Evolutionary conservation across 2,113 vertebrate genomes (phyloP), one percentile per base, ranked within the genome.

Genomic region (Lamprotornis superbus): DNA sequence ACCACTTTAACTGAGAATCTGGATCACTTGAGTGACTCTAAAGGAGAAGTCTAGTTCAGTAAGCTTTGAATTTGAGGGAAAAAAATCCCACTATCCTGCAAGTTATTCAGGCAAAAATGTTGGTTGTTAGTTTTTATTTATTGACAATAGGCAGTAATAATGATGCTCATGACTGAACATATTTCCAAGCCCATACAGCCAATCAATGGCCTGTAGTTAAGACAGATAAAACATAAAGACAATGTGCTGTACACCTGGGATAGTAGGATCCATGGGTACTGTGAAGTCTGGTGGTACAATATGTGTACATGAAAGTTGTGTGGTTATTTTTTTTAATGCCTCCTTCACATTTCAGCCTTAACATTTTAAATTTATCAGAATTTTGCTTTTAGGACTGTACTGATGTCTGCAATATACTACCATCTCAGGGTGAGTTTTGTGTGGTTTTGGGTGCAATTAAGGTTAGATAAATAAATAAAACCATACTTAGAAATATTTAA

Each of bases 191-290:
- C 5, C 7, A 21, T 19, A 31, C 4, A 76, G 33, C 7, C 4
- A 37, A 37, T 49, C 12, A 52, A 2, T 27, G 9, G 30, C 11
- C 14, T 70, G 5, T 33, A n/a, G 28, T 24, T 64, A 55, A 78
- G 31, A 39, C 9, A 42, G 39, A 5, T 39, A 50, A 61, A 74
- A 19, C 7, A 25, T 17, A 15, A 5, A 19, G 35, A 25, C 40
- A 47, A 11, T 3, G 9, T 3, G 3, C 2, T 50, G 1, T 17
- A 11, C 6, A 5, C 4, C 15, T 44, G 1, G 2, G 35, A 42
- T 5, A 22, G 56, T 10, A 22, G 17, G 16, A 30, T 59, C 47
- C 56, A 15, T 16, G 44, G 11, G 9, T 30, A 30, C 12, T 50
- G 9, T 50, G 23, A 63, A 27, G 11, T 50, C 28, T 39, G 25